Evolutionary conservation across 2,797 vertebrate species (phyloP).

Genomic region (Dryobates pubescens): DNA sequence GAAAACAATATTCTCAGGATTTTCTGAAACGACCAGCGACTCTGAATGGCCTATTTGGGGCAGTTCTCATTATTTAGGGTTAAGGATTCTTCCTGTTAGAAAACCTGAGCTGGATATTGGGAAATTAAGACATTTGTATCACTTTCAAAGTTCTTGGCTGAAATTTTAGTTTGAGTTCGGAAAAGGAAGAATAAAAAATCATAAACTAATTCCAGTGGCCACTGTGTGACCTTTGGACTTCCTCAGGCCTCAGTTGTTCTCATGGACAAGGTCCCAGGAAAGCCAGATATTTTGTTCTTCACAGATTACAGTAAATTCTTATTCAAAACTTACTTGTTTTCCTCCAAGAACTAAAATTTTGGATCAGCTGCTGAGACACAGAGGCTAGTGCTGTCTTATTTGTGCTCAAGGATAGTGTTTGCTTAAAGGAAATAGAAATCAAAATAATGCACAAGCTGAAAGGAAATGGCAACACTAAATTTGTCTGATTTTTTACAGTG

Average conservation of each 20-base stretch:
- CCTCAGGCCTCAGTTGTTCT: not conserved
- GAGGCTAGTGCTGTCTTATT: not conserved
- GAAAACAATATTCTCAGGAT: slow-evolving; percentile 6
- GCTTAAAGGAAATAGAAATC: not conserved
- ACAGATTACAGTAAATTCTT: not conserved
- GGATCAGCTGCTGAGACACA: not conserved
- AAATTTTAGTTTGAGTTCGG: not conserved
- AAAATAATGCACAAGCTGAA: not conserved
- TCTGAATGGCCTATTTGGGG: not conserved
- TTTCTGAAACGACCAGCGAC: slow-evolving; percentile 14
- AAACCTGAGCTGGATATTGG: not conserved
- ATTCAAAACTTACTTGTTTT: not conserved
- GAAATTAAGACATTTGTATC: not conserved
- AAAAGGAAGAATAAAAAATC: not conserved
- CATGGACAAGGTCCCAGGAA: not conserved
- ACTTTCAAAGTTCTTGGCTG: not conserved
- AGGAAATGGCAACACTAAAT: not conserved
- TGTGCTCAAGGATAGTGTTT: not conserved
- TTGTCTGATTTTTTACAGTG: not conserved
- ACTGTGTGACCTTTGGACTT: not conserved
- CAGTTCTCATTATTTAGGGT: not conserved
- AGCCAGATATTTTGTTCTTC: not conserved
- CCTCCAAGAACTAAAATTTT: not conserved
- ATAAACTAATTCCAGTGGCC: not conserved
- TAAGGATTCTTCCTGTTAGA: not conserved